phyloP scores from a whole-genome alignment of 2,888 invertebrate genomes.

The Dinocampus coccinellae region DNA sequence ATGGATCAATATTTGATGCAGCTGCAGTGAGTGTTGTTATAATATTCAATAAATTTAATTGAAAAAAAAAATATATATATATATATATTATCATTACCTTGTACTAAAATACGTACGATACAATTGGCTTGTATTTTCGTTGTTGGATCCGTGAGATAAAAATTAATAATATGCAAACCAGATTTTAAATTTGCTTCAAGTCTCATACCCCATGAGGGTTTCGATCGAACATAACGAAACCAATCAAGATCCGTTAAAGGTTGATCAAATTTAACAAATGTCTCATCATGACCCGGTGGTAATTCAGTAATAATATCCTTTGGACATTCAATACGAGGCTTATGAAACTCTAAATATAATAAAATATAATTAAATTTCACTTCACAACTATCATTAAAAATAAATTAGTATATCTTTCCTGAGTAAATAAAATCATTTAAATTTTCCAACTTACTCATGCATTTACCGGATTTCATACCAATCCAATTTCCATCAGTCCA shows the following conservation, averaged over 20 bases:
- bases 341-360: slow-evolving; percentile 67
- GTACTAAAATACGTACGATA: slow-evolving; percentile 67
- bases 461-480: slow-evolving; percentile 69
- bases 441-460: slow-evolving; percentile 66
- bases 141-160: slow-evolving; percentile 71
- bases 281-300: slow-evolving; percentile 67
- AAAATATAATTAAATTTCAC: slow-evolving; percentile 3
- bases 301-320: slow-evolving; percentile 70
- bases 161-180: slow-evolving; percentile 70
- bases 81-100: slow-evolving; percentile 54
- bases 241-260: slow-evolving; percentile 73
- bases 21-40: background rate
- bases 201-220: slow-evolving; percentile 71
- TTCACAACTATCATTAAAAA: background rate
- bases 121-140: slow-evolving; percentile 70
- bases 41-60: background rate
- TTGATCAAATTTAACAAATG: slow-evolving; percentile 70
- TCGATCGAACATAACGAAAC: slow-evolving; percentile 70
- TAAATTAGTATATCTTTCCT: background rate
- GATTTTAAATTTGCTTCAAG: slow-evolving; percentile 70
- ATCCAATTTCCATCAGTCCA: slow-evolving; percentile 69
- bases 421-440: slow-evolving; percentile 7
- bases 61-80: background rate
- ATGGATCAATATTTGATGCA: too few relatives aligned
- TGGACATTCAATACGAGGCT: slow-evolving; percentile 72